These are phyloP conservation scores for Tiphia femorata DNA, from an alignment of 2,888 invertebrate species.

Conservation along the genomic window DNA sequence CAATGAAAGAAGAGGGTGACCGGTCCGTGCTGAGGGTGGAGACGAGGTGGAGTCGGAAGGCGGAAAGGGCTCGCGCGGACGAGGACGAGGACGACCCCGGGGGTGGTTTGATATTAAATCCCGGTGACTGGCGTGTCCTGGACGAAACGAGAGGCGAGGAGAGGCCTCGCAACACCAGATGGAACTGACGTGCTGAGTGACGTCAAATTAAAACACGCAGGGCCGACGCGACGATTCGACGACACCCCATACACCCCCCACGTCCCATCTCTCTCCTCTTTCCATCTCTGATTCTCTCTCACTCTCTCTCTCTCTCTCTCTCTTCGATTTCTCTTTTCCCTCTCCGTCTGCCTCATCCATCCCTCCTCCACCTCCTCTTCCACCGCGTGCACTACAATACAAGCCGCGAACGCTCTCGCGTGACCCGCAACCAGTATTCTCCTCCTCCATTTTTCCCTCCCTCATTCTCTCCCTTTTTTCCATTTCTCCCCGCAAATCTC, in stretches of 20 bases:
- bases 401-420: background rate
- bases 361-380: background rate
- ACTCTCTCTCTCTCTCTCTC: background rate
- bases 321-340: conserved; percentile 6
- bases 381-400: background rate
- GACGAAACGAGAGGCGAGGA: conserved; percentile 51
- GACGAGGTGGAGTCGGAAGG: too few relatives aligned
- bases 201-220: conserved; percentile 67
- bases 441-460: conserved; percentile 7
- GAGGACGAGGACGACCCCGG: conserved; percentile 18
- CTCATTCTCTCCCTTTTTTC: conserved; percentile 6
- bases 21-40: background rate
- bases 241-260: conserved; percentile 53
- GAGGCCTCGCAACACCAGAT: conserved; percentile 63
- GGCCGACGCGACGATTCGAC: conserved; percentile 63
- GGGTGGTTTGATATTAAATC: conserved; percentile 65
- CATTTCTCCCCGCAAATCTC: background rate
- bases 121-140: conserved; percentile 62
- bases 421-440: background rate
- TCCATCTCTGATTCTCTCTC: background rate
- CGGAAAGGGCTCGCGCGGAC: conserved; percentile 21
- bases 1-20: conserved; percentile 10
- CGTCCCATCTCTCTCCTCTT: conserved; percentile 27
- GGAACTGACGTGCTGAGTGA: conserved; percentile 66
- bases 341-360: background rate